Percentiles rank a stretch among this genome's conserved stretches.
Evolutionary conservation across 2,888 invertebrate genomes (phyloP).

Genomic region (Sisyra nigra): DNA sequence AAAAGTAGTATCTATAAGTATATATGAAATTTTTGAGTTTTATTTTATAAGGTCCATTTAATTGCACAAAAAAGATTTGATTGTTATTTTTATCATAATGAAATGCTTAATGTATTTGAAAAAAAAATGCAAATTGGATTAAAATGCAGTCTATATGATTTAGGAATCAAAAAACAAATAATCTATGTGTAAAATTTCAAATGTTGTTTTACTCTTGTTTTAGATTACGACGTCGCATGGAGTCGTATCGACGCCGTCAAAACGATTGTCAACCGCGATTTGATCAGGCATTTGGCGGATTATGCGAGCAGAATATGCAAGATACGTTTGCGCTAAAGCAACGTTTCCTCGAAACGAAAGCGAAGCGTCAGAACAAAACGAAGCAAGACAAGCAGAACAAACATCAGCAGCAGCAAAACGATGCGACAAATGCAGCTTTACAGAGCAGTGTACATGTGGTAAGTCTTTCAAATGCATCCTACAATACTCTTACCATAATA

Average conservation of each 20-base stretch:
- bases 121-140: no score
- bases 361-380: constrained; percentile 76
- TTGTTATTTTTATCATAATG: no score
- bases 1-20: no score
- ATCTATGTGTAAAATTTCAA: not conserved
- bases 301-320: constrained; percentile 81
- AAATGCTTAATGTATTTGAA: no score
- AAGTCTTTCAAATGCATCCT: constrained; percentile 22
- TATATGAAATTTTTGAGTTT: no score
- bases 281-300: constrained; percentile 72
- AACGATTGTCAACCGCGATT: constrained; percentile 74
- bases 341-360: constrained; percentile 78
- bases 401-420: constrained; percentile 19
- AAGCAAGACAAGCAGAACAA: constrained; percentile 46
- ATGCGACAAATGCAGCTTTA: constrained; percentile 25
- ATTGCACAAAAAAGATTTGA: no score
- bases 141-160: no score
- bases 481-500: not conserved
- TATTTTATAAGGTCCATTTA: no score
- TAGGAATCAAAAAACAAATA: no score
- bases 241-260: constrained; percentile 72
- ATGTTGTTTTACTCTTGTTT: constrained; percentile 15
- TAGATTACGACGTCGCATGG: constrained; percentile 61
- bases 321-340: constrained; percentile 80
- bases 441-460: constrained; percentile 66